Base-by-base conservation (phyloP, 2,888 invertebrate species). In the Mechanitis messenoides region DNA sequence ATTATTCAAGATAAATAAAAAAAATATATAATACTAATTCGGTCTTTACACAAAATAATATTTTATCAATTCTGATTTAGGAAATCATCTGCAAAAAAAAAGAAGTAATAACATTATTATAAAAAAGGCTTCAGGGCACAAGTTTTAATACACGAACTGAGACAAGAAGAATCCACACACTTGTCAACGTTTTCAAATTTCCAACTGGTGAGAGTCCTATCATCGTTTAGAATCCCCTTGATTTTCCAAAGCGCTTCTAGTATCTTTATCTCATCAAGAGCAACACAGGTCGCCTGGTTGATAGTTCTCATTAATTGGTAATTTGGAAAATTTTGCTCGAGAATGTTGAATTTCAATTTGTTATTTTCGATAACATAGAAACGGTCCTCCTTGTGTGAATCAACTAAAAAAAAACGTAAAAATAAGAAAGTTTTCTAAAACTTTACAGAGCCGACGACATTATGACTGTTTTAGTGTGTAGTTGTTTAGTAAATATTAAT, bases 91-190 rank as follows among this genome's bases (percentile, higher is more conserved):
- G 9, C 31, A 50, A 50, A 31, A 50, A 50, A 50, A 31, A 31
- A 50, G 50, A 50, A 50, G 50, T 50, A 50, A 31, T 50, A 50
- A 50, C 50, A n/a, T 31, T 31, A 50, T 31, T 11, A 50, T 50
- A 50, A 50, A 50, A 50, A 50, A 50, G 50, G 50, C 7, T 50
- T 50, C 11, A 31, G 4, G 6, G 9, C 42, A 50, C 50, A 50
- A 3, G 3, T 50, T 50, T 50, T 31, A 31, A 31, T n/a, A 50
- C 50, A 50, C 11, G 50, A 50, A 50, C 50, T 50, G 31, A 50
- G 31, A 31, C 50, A 50, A n/a, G 50, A 42, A 7, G 42, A 9
- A 42, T 42, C 42, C 3, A 42, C 42, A 42, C 42, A 42, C 3
- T 3, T 42, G 6, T 42, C 42, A 42, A 2, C 42, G 3, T 42